Percentiles rank a stretch among this genome's conserved stretches.
phyloP scores from a whole-genome alignment of 2,797 vertebrate species.

The Notolepis coatsorum region DNA sequence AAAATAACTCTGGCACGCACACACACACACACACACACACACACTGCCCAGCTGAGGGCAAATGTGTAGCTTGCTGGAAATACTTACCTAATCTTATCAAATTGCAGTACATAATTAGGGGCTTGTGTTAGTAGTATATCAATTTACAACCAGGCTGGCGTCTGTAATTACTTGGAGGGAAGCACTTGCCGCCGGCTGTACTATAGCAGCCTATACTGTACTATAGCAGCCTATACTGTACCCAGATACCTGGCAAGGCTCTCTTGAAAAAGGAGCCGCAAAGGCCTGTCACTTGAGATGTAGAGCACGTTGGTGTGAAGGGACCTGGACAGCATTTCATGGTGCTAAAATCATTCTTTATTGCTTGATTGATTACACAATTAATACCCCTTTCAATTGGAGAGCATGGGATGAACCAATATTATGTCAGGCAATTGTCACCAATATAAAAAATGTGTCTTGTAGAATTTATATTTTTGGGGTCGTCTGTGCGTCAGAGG shows the following conservation, averaged over 20 bases:
- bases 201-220: neutral
- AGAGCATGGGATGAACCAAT: too few species aligned
- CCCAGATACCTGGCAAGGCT: constrained; percentile 29
- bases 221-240: neutral
- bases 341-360: too few species aligned
- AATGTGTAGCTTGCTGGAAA: neutral
- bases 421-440: too few species aligned
- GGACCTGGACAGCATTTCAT: too few species aligned
- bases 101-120: neutral
- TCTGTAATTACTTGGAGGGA: constrained; percentile 32
- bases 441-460: too few species aligned
- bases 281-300: too few species aligned
- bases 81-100: neutral
- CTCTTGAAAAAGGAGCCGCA: too few species aligned
- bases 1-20: neutral
- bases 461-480: too few species aligned
- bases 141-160: neutral
- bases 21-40: neutral
- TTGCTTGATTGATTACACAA: too few species aligned
- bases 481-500: too few species aligned
- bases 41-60: constrained; percentile 23
- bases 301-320: too few species aligned
- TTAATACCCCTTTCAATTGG: too few species aligned
- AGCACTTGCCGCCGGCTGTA: neutral
- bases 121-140: neutral